phyloP scores from a whole-genome alignment of 1,140 invertebrate genomes.

The Diorhabda elongata region DNA sequence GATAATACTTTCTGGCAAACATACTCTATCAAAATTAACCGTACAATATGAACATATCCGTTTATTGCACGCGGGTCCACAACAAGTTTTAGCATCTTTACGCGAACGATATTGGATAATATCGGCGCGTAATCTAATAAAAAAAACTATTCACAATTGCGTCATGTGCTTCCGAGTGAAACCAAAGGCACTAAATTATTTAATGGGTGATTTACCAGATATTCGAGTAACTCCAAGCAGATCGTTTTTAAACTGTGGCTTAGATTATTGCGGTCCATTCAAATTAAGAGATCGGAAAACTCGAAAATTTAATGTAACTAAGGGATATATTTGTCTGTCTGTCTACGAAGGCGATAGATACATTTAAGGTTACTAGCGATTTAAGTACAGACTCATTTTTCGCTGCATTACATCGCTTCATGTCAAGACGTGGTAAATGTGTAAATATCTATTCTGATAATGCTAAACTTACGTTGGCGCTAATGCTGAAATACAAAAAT shows the following conservation, averaged over 20 bases:
- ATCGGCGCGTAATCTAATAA: no score
- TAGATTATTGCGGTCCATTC: constrained; percentile 39
- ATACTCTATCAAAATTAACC: no score
- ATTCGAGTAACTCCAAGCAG: no score
- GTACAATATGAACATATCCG: no score
- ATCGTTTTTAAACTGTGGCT: constrained; percentile 14
- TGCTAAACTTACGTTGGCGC: constrained; percentile 38
- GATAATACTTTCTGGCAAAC: no score
- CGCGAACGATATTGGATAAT: no score
- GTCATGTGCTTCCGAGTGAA: background rate
- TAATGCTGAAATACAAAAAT: constrained; percentile 35
- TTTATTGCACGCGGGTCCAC: no score
- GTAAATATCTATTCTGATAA: constrained; percentile 36
- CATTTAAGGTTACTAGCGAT: constrained; percentile 40
- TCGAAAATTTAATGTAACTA: constrained; percentile 26
- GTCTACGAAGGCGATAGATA: constrained; percentile 42
- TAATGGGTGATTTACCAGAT: no score
- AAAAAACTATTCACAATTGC: constrained; percentile 1
- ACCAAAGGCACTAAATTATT: no score
- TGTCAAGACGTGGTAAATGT: constrained; percentile 16
- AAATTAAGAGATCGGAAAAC: constrained; percentile 12
- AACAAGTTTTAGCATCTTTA: no score
- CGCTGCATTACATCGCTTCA: no score
- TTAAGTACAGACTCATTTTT: constrained; percentile 41
- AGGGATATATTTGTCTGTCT: constrained; percentile 40